phyloP scores from a whole-genome alignment of 2,888 invertebrate species.

The Bellardia pandia region DNA sequence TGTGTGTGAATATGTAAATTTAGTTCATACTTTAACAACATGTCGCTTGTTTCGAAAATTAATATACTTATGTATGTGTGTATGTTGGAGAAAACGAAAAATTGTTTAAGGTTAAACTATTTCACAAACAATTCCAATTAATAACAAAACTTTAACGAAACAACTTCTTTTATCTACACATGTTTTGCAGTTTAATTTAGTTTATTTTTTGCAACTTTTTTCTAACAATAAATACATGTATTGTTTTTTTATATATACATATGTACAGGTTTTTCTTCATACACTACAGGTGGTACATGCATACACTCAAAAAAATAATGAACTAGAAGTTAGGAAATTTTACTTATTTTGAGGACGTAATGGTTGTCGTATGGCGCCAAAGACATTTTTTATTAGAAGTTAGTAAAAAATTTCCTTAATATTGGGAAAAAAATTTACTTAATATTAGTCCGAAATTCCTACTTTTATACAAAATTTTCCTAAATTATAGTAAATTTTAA shows the following conservation, averaged over 20 bases:
- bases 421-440: too few relatives aligned
- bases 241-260: neutral
- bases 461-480: too few relatives aligned
- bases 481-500: too few relatives aligned
- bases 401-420: too few relatives aligned
- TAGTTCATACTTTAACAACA: conserved; percentile 46
- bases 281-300: neutral
- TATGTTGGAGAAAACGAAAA: conserved; percentile 11
- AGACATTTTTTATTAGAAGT: too few relatives aligned
- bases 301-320: too few relatives aligned
- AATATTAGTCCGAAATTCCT: too few relatives aligned
- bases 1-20: neutral
- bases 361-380: too few relatives aligned
- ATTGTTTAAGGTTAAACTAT: conserved; percentile 70
- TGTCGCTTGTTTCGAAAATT: conserved; percentile 34
- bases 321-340: too few relatives aligned
- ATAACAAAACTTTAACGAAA: conserved; percentile 69
- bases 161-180: conserved; percentile 63
- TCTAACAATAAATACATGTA: conserved; percentile 26
- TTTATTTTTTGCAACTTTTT: neutral
- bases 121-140: conserved; percentile 72
- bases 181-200: conserved; percentile 44
- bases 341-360: too few relatives aligned
- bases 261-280: neutral
- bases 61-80: neutral